Evolutionary conservation across 1,140 invertebrate species (phyloP).

Genomic region (Drosophila equinoxialis): DNA sequence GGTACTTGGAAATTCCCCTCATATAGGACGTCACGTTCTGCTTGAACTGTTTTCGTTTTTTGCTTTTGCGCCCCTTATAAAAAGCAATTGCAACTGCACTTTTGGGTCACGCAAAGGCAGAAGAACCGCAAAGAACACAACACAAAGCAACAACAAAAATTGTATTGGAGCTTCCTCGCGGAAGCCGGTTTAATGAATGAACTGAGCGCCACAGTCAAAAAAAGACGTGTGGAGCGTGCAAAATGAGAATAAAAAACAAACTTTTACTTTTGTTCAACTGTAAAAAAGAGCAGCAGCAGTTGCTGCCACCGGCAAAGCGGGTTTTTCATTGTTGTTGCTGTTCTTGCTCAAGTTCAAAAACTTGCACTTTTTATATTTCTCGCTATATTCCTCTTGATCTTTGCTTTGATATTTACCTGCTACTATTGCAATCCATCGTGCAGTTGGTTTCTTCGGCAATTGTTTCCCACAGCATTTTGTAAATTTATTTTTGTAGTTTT

Average conservation of each 20-base stretch:
- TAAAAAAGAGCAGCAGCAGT: slow-evolving; percentile 41
- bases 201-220: slow-evolving; percentile 66
- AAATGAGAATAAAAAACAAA: slow-evolving; percentile 51
- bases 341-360: slow-evolving; percentile 39
- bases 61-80: background rate
- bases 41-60: slow-evolving; percentile 51
- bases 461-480: slow-evolving; percentile 81
- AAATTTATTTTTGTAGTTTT: slow-evolving; percentile 20
- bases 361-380: slow-evolving; percentile 57
- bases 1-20: slow-evolving; percentile 62
- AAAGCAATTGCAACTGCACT: slow-evolving; percentile 55
- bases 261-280: slow-evolving; percentile 75
- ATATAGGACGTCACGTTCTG: slow-evolving; percentile 47
- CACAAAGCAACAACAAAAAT: slow-evolving; percentile 28
- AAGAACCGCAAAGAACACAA: slow-evolving; percentile 56
- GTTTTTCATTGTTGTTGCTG: slow-evolving; percentile 41
- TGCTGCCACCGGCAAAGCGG: slow-evolving; percentile 24
- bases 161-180: slow-evolving; percentile 55
- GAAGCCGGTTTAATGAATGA: slow-evolving; percentile 81
- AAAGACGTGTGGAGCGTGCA: slow-evolving; percentile 67
- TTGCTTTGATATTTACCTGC: slow-evolving; percentile 71
- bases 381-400: slow-evolving; percentile 3
- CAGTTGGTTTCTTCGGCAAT: slow-evolving; percentile 75
- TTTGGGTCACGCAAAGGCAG: slow-evolving; percentile 69
- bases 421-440: slow-evolving; percentile 76